Evolutionary conservation across 2,797 vertebrate species (phyloP).

Genomic region (Arctocebus calabarensis): DNA sequence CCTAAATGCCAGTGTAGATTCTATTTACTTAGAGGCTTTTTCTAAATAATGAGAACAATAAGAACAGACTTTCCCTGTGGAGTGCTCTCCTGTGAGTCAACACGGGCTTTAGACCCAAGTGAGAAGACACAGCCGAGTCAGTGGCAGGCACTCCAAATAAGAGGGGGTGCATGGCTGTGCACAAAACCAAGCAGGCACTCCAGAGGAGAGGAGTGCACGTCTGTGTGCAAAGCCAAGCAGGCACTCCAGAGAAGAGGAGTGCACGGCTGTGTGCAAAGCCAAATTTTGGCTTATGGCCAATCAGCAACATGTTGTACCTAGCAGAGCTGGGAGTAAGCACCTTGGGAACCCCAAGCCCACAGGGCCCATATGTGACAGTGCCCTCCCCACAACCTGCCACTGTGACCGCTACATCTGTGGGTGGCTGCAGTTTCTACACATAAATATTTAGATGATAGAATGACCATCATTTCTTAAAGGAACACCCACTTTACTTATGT

Average conservation of each 20-base stretch:
- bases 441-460: not conserved
- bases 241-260: not conserved
- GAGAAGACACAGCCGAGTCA: not conserved
- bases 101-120: not conserved
- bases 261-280: not conserved
- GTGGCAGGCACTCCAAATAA: not conserved
- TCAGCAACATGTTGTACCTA: not conserved
- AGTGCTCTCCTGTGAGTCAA: not conserved
- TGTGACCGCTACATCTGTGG: not conserved
- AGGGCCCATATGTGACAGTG: not conserved
- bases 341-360: not conserved
- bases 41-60: not conserved
- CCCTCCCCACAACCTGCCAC: not conserved
- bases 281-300: not conserved
- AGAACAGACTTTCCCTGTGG: not conserved
- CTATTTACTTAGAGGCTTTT: not conserved
- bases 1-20: not conserved
- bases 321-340: not conserved
- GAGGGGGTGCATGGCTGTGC: not conserved
- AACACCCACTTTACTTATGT: not conserved
- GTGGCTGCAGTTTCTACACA: not conserved
- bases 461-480: not conserved
- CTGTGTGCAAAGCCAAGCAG: not conserved
- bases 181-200: conserved; percentile 1
- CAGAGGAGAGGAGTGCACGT: not conserved